These are phyloP conservation scores for Prionchulus punctatus DNA, from an alignment of 2,888 invertebrate genomes.

Conservation along the genomic window DNA sequence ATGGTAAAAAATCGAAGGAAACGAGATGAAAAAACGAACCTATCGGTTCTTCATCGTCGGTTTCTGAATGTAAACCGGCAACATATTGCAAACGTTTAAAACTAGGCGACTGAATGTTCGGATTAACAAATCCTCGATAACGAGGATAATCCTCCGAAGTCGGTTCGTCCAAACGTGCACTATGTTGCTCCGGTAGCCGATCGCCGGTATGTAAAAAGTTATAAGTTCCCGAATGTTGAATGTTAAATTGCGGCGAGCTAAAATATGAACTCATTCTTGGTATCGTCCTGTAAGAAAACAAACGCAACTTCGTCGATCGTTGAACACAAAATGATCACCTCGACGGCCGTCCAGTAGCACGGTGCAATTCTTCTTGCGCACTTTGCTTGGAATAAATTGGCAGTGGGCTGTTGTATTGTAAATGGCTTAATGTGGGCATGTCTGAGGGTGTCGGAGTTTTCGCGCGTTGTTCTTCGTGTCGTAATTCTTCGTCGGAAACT, in stretches of 20 bases:
- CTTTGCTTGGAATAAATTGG: conserved; percentile 29
- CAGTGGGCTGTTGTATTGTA: conserved; percentile 32
- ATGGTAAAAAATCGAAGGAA: too few relatives aligned
- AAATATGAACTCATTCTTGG: too few relatives aligned
- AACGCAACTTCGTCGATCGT: too few relatives aligned
- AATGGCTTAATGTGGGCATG: background rate
- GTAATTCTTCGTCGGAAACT: background rate
- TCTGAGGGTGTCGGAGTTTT: background rate
- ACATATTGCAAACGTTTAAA: conserved; percentile 11
- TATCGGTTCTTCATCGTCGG: background rate
- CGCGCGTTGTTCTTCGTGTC: background rate
- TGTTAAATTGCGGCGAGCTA: background rate
- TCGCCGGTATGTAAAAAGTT: background rate
- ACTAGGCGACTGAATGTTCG: conserved; percentile 7
- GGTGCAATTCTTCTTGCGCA: conserved; percentile 21
- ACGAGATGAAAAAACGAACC: conserved; percentile 1
- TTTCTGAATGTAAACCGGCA: background rate
- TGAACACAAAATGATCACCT: too few relatives aligned
- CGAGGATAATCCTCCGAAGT: conserved; percentile 1
- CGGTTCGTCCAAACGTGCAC: conserved; percentile 7
- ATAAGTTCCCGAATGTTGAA: background rate
- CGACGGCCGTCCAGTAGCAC: background rate
- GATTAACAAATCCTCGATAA: conserved; percentile 6
- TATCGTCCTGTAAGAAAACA: too few relatives aligned
- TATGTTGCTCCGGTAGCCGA: conserved; percentile 1